Evolutionary conservation across 2,113 vertebrate genomes (phyloP).

Genomic region (Gallinago paraguaiae): DNA sequence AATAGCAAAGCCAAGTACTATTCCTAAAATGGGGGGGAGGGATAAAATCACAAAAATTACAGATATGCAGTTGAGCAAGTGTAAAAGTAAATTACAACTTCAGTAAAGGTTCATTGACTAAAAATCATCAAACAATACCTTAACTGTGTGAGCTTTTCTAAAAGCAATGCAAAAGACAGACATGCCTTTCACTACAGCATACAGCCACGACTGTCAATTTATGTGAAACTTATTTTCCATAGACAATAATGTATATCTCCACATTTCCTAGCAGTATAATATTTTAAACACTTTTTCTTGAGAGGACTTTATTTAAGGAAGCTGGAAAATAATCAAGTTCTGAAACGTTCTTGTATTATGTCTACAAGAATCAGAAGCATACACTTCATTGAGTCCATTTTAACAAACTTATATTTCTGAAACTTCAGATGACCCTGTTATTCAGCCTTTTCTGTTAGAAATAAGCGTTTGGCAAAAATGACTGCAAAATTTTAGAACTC

Average conservation of each 20-base stretch:
- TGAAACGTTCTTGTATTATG: not conserved
- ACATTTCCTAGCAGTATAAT: not conserved
- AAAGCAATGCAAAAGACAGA: not conserved
- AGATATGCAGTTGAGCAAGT: not conserved
- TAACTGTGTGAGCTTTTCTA: not conserved
- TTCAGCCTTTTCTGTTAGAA: not conserved
- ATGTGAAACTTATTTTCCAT: not conserved
- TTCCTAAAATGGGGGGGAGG: rapidly evolving
- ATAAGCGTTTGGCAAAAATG: not conserved
- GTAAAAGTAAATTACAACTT: not conserved
- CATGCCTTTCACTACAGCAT: not conserved
- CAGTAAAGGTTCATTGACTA: not conserved
- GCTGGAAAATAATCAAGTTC: not conserved
- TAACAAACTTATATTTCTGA: not conserved
- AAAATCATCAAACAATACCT: not conserved
- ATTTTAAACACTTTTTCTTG: not conserved
- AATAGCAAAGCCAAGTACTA: not conserved
- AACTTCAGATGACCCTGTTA: not conserved
- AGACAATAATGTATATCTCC: not conserved
- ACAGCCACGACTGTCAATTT: not conserved
- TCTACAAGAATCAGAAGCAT: not conserved
- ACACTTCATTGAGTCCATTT: not conserved
- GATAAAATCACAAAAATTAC: not conserved
- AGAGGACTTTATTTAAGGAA: not conserved
- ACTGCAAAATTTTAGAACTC: not conserved